phyloP scores from a whole-genome alignment of 2,113 vertebrate genomes.

The Rhegmatorhina hoffmannsi region DNA sequence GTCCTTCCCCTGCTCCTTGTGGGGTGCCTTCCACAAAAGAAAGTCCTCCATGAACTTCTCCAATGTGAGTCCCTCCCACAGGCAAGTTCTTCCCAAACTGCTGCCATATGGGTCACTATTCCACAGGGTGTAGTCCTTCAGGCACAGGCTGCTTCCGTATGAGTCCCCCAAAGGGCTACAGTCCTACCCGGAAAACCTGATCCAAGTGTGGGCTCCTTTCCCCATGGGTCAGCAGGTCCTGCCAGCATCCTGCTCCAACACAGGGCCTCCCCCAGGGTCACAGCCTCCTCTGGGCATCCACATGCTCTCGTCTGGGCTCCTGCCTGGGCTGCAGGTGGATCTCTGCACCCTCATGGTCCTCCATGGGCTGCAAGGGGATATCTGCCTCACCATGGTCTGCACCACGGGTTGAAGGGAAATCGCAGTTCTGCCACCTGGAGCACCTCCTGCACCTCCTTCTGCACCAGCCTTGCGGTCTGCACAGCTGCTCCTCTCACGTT shows the following conservation, averaged over 20 bases:
- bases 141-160: background rate
- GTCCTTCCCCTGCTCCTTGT: background rate
- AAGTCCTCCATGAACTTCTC: background rate
- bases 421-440: background rate
- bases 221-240: background rate
- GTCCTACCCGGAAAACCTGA: background rate
- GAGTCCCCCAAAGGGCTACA: background rate
- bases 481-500: background rate
- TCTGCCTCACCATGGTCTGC: background rate
- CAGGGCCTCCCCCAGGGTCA: background rate
- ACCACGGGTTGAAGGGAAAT: background rate
- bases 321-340: background rate
- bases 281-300: background rate
- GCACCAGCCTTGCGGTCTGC: background rate
- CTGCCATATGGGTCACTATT: background rate
- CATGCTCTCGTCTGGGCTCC: background rate
- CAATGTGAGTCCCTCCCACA: background rate
- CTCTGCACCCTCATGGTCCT: background rate
- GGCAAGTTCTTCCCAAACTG: background rate
- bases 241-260: background rate
- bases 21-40: background rate
- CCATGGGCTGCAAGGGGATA: background rate
- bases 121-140: background rate
- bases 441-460: background rate
- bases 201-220: background rate